These are phyloP conservation scores for Parnassius apollo DNA, from an alignment of 2,888 invertebrate genomes.

Conservation along the genomic window DNA sequence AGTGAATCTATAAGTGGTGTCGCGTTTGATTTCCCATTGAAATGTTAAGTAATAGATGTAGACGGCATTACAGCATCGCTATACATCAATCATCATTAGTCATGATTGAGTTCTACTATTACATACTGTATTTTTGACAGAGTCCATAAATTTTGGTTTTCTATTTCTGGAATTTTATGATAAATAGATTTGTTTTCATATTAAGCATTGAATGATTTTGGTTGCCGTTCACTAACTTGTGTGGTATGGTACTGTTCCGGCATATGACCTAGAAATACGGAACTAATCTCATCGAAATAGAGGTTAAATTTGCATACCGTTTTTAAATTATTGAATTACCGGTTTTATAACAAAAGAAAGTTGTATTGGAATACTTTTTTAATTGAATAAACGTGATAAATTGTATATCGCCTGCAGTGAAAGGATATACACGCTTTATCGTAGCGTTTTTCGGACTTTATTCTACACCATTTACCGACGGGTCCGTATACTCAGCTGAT, in stretches of 20 bases:
- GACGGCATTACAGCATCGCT: no score
- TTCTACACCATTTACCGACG: no score
- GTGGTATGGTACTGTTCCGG: background rate
- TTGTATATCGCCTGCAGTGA: no score
- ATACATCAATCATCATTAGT: no score
- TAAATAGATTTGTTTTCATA: conserved; percentile 15
- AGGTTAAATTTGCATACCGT: conserved; percentile 19
- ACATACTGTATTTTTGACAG: background rate
- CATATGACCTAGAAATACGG: conserved; percentile 17
- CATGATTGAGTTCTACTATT: no score
- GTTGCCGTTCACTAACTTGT: background rate
- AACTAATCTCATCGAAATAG: conserved; percentile 13
- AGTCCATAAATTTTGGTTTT: conserved; percentile 20
- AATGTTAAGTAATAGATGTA: no score
- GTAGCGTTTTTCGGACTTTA: no score
- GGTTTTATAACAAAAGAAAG: conserved; percentile 19
- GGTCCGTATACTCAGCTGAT: no score
- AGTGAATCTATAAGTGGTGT: no score
- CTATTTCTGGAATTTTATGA: conserved; percentile 17
- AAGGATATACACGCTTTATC: no score
- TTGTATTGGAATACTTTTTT: background rate
- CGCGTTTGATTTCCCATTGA: no score
- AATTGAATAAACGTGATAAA: background rate
- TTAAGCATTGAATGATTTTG: conserved; percentile 11
- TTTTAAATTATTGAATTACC: conserved; percentile 14